Evolutionary conservation across 53 echinoderm and acorn worm genomes (phyloP).

Genomic region (Henricia sp.): DNA sequence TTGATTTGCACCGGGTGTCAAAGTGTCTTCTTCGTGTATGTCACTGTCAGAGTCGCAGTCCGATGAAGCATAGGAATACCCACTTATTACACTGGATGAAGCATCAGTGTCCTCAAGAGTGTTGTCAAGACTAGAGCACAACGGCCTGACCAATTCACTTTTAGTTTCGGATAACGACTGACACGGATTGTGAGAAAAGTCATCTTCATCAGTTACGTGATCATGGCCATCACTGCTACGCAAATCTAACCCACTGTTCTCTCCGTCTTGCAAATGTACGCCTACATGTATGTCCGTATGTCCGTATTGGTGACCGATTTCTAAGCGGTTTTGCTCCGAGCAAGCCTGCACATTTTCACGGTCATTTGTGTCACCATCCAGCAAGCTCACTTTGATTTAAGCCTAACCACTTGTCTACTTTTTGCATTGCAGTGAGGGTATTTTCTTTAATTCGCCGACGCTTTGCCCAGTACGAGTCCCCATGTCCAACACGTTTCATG

Average conservation of each 20-base stretch:
- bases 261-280: not conserved
- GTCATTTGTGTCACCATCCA: slow-evolving; percentile 31
- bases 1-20: slow-evolving; percentile 24
- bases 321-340: not conserved
- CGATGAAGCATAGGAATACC: no score
- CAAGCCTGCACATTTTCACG: not conserved
- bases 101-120: not conserved
- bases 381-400: slow-evolving; percentile 21
- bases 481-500: slow-evolving; percentile 3
- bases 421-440: no score
- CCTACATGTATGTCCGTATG: not conserved
- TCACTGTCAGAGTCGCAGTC: not conserved
- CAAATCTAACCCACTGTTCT: no score
- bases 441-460: slow-evolving; percentile 21
- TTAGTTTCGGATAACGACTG: not conserved
- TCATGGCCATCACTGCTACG: no score
- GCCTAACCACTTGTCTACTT: no score
- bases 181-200: not conserved
- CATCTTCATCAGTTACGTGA: slow-evolving; percentile 14
- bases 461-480: slow-evolving; percentile 35
- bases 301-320: not conserved
- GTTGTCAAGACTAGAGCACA: not conserved
- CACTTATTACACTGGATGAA: not conserved
- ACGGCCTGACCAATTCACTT: not conserved
- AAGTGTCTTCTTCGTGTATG: not conserved